These are phyloP conservation scores for Okamejei kenojei DNA, from an alignment of 2,797 vertebrate genomes.

Conservation along the genomic window DNA sequence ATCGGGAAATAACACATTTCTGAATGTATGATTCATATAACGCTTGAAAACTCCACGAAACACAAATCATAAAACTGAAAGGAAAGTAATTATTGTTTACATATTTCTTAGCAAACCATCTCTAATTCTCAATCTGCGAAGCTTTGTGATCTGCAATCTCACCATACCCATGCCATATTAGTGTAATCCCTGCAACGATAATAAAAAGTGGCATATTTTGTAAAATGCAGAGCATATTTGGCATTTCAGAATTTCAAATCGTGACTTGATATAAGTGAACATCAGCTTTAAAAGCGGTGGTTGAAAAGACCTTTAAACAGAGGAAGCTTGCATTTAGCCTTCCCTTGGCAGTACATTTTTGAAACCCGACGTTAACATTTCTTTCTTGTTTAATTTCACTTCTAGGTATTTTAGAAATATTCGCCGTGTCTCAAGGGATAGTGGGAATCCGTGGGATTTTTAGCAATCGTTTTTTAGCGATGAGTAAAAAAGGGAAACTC, in stretches of 20 bases:
- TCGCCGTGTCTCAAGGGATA: conserved; percentile 94
- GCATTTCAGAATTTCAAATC: not conserved
- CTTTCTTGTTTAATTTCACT: conserved; percentile 23
- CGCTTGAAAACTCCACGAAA: not conserved
- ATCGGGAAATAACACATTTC: conserved; percentile 33
- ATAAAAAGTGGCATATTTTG: not conserved
- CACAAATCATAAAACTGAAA: not conserved
- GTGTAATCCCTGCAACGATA: not conserved
- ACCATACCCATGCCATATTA: too few species aligned
- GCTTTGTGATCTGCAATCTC: not conserved
- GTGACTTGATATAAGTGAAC: not conserved
- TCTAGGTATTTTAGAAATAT: conserved; percentile 93
- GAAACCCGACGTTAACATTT: not conserved
- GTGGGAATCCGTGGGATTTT: conserved; percentile 93
- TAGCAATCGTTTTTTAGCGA: conserved; percentile 96
- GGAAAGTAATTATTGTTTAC: not conserved
- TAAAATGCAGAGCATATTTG: not conserved
- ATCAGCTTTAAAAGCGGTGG: too few species aligned
- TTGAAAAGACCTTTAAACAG: not conserved
- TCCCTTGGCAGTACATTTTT: not conserved
- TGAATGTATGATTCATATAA: not conserved
- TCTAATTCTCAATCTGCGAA: not conserved
- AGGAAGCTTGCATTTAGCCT: not conserved
- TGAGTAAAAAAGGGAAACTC: conserved; percentile 95
- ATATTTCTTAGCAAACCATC: not conserved